Conservation (phyloP, 2,888 invertebrate genomes). For the Yponomeuta plumbellus region DNA sequence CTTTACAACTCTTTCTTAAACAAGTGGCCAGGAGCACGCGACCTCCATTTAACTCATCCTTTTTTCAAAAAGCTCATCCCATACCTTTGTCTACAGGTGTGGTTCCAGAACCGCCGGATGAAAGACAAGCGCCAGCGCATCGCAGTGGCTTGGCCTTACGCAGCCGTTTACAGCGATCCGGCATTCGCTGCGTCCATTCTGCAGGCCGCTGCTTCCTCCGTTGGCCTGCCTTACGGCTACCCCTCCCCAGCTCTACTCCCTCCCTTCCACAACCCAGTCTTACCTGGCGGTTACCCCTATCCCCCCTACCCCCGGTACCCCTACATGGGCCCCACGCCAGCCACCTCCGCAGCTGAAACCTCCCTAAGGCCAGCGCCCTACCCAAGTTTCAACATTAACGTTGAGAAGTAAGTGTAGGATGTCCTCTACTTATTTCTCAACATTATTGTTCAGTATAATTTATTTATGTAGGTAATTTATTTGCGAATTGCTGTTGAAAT, state of each 20-base stretch:
- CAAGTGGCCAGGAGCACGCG: too few relatives aligned
- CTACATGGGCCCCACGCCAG: slow-evolving; percentile 72
- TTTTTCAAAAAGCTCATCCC: not conserved
- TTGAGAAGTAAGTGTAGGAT: slow-evolving; percentile 51
- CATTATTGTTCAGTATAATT: too few relatives aligned
- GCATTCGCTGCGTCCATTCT: slow-evolving; percentile 94
- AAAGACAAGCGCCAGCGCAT: slow-evolving; percentile 97
- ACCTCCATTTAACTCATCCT: not conserved
- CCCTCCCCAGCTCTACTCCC: slow-evolving; percentile 77
- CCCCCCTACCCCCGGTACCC: slow-evolving; percentile 70
- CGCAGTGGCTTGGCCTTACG: slow-evolving; percentile 96
- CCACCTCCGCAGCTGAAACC: slow-evolving; percentile 56
- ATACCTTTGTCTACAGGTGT: slow-evolving; percentile 81
- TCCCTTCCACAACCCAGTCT: slow-evolving; percentile 72
- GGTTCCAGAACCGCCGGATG: slow-evolving; percentile 98
- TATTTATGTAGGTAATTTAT: not conserved
- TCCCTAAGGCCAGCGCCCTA: slow-evolving; percentile 67
- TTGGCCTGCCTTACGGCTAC: slow-evolving; percentile 79
- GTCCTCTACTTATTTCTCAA: too few relatives aligned
- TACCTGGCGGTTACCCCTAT: slow-evolving; percentile 78
- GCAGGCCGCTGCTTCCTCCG: slow-evolving; percentile 89
- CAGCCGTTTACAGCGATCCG: slow-evolving; percentile 95
- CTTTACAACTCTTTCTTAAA: too few relatives aligned
- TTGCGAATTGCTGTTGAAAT: not conserved
- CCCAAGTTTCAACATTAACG: slow-evolving; percentile 66